phyloP scores from a whole-genome alignment of 2,797 vertebrate species.

The Cossypha caffra region DNA sequence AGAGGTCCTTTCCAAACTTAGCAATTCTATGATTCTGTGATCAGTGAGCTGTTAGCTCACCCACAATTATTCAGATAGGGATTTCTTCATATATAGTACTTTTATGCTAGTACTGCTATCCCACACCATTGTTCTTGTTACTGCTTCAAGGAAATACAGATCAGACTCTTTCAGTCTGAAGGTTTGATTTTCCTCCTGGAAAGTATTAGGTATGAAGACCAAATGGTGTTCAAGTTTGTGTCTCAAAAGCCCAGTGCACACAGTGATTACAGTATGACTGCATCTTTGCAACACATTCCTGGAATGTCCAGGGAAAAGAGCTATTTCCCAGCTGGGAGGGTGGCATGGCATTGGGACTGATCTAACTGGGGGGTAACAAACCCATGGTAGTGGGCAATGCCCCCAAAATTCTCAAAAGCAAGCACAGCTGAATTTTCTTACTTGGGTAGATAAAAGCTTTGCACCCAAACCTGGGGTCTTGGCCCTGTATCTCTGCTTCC shows the following conservation, averaged over 20 bases:
- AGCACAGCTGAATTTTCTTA: neutral
- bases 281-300: neutral
- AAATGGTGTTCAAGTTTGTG: neutral
- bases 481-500: rapidly evolving
- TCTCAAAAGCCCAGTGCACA: neutral
- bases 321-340: neutral
- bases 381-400: neutral
- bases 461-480: neutral
- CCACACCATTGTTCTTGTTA: neutral
- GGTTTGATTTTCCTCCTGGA: neutral
- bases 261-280: neutral
- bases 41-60: neutral
- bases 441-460: neutral
- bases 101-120: neutral
- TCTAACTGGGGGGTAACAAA: neutral
- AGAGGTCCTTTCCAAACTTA: neutral
- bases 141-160: neutral
- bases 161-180: neutral
- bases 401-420: neutral
- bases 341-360: neutral
- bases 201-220: neutral
- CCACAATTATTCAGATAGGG: neutral
- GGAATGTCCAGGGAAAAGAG: neutral
- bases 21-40: neutral
- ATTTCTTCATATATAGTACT: neutral